Base-by-base conservation (phyloP, 2,888 invertebrate species). In the Cylindroiulus punctatus region DNA sequence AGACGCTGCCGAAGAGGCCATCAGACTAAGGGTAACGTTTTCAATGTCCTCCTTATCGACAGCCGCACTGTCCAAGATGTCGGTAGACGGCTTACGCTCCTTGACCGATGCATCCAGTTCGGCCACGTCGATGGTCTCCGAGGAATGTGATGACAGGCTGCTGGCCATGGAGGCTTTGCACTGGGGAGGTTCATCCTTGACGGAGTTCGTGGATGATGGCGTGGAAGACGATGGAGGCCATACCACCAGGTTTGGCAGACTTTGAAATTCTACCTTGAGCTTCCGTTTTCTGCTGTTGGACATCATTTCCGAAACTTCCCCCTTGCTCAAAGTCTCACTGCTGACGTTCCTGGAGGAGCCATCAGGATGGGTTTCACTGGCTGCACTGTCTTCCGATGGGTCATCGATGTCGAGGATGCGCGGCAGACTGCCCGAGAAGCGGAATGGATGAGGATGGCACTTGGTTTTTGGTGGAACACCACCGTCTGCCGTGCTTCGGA, bases 1-100 rank as follows among this genome's bases (percentile, higher is more conserved):
- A 0, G 86, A 83, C 10, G 86, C 86, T 5, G 86, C 83, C 3
- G 86, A 86, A 17, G 86, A 86, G 0, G 86, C 86, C 84, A 86
- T 84, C 19, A 84, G n/a, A 14, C 10, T 81, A 14, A 86, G 83
- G 14, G 84, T 52, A 19, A n/a, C 86, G 14, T 36, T 65, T 65
- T 65, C 65, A 65, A 65, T n/a, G n/a, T 86, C 83, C 8, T 86
- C 86, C 44, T 84, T 47, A 84, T 32, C 44, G n/a, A n/a, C 83
- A 10, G 14, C 84, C 4, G 14, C 5, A 19, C 19, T 65, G 26
- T 83, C 83, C n/a, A 83, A 44, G n/a, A 36, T 83, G 83, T 83
- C 83, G n/a, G n/a, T n/a, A 12, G 83, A 42, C 26, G 40, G 19
- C 22, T 83, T 44, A 12, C 10, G 83, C 14, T 83, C 36, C 17